Evolutionary conservation across 35 echinoderm and acorn worm species (phyloP), one percentile per base, ranked within the genome.

Genomic region (Apostichopus californicus): DNA sequence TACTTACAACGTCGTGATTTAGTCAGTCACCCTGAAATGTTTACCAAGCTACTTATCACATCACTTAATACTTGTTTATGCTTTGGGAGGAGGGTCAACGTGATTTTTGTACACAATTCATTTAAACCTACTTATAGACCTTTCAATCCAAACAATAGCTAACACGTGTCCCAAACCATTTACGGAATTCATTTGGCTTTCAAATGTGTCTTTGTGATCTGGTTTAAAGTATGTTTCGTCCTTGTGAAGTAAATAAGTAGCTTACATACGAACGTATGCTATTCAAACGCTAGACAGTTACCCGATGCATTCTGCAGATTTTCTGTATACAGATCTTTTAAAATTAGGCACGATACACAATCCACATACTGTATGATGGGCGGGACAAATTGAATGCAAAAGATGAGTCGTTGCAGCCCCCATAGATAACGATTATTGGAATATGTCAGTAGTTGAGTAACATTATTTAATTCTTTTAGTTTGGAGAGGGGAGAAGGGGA

Each of bases 121-220:
- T 68, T 46, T 46, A 46, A 46, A 46, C 64, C 18, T 68, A 68
- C 64, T 68, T 68, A 46, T 46, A 68, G 64, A 68, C 64, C 64
- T 68, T 68, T 68, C 64, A 68, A 68, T 68, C 53, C 53, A 54
- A 54, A 80, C 78, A 80, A 80, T 80, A 46, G 26, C 78, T 21
- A 80, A 80, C 78, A 80, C 78, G 78, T 80, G 24, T 80, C n/a
- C 13, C 78, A 24, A 80, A 80, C 20, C 46, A 80, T 80, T 80
- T 25, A 80, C 24, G 26, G 78, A 25, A 80, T 80, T 80, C 53
- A 21, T 46, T 5, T 80, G 34, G 26, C 23, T 80, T 80, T 25
- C 78, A 80, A 80, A 6, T 34, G 20, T 26, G 78, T 80, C 34
- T 80, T 9, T 9, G 11, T 68, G 64, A 68, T 68, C 18, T 68